phyloP scores from a whole-genome alignment of 1,140 invertebrate species.

The Cepaea nemoralis region DNA sequence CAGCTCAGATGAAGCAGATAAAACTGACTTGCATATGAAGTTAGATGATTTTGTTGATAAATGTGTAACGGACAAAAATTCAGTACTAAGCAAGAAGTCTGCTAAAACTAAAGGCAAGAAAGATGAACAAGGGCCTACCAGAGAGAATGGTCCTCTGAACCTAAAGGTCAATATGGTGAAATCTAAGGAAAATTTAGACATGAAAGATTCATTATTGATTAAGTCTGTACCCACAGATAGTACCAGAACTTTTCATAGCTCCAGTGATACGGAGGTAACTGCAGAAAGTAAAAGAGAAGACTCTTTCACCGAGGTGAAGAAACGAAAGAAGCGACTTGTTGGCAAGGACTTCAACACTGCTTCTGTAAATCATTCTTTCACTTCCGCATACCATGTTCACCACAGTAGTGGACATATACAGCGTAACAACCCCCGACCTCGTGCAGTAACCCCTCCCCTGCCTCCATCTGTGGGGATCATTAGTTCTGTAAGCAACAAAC shows the following conservation, averaged over 20 bases:
- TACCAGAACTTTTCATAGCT: not conserved
- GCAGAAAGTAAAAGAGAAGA: slow-evolving; percentile 25
- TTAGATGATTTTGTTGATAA: not conserved
- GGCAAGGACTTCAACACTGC: not conserved
- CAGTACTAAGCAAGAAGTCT: not conserved
- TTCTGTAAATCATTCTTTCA: not conserved
- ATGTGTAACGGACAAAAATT: not conserved
- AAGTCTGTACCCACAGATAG: not conserved
- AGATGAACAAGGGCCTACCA: not conserved
- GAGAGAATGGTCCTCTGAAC: not conserved
- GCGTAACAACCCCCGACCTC: not conserved
- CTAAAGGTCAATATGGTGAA: not conserved
- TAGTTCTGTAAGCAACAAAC: not conserved
- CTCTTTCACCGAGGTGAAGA: slow-evolving; percentile 32
- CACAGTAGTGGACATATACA: not conserved
- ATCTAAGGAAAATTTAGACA: not conserved
- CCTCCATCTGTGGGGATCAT: not conserved
- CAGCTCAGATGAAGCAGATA: not conserved
- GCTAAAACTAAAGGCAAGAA: not conserved
- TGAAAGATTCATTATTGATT: not conserved
- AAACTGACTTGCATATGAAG: not conserved
- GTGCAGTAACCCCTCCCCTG: not conserved
- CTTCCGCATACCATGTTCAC: not conserved
- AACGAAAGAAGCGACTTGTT: slow-evolving; percentile 10
- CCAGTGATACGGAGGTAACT: not conserved